Base-by-base conservation (phyloP, 1,140 invertebrate genomes). In the Kradibia gibbosae region DNA sequence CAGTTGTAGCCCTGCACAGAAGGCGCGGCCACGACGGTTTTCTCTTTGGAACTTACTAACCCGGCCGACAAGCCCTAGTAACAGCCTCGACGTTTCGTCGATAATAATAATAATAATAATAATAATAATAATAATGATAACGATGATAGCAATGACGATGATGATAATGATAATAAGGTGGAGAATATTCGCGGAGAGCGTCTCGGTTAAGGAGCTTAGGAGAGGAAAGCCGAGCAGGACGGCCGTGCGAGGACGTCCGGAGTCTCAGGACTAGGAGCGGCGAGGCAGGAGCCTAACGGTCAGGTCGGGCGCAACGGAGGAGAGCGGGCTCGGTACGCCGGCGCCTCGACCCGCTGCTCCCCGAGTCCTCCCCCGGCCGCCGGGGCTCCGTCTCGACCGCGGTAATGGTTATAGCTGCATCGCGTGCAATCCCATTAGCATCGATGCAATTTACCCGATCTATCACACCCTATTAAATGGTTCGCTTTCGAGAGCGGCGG, bases 391-490 rank as follows among this genome's bases (percentile, higher is more conserved):
- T 87, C 88, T 87, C 85, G 86, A 87, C 85, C 85, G 85, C 85
- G 88, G 86, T 91, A 91, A 91, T 90, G 89, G 89, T 91, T 91
- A 91, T 91, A 90, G 90, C 88, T 88, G 89, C 89, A 89, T 91
- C 90, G 90, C 89, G 89, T 89, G 90, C 90, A 91, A 91, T 91
- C 90, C 90, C 90, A 91, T 91, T 91, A 91, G 90, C 90, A 89
- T 89, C 88, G 89, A 91, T 90, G 90, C 90, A 91, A 91, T 91
- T 91, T 91, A 90, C 87, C 89, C 90, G 90, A 91, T 91, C 90
- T 91, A 91, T 91, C 90, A 91, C 90, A 91, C 89, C 90, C 90
- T 91, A 91, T 91, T 91, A 91, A 90, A 88, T 87, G 89, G 88
- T 88, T 87, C 88, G 87, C 89, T 90, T 88, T 87, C 87, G 83